Evolutionary conservation across 2,888 invertebrate genomes (phyloP), one percentile per base, ranked within the genome.

Genomic region (Phyto melanocephala): DNA sequence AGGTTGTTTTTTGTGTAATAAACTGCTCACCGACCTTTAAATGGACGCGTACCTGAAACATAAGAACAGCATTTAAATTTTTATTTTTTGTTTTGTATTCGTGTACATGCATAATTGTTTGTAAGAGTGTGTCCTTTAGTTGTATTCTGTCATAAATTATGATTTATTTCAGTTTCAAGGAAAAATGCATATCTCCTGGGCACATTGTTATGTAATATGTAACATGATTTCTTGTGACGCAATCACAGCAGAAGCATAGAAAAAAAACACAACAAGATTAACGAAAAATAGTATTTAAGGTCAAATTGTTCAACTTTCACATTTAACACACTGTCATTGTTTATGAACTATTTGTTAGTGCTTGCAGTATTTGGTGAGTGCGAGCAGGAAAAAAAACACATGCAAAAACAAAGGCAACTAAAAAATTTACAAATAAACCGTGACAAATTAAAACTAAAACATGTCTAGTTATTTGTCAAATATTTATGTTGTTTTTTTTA

Each of bases 281-380:
- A 45, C 52, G 47, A 65, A 2, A 56, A 65, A 15, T 1, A 50
- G 3, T n/a, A 50, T 67, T 42, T 15, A 60, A 60, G 68, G 58
- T 35, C 37, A 80, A 71, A 47, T 45, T 60, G n/a, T 42, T 68
- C 58, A 58, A 77, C 81, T 80, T 82, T 81, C 77, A 52, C 79
- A 70, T 65, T 60, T 62, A 28, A 67, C 63, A 75, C 47, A 28
- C 6, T 28, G 4, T 58, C 52, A 58, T 77, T 76, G 78, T 77
- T 80, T 70, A 54, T 56, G 71, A 86, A 87, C 86, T 88, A 24
- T 60, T 65, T 62, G 37, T 68, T 42, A 50, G 40, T 58, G 15
- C 28, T 56, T 65, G 3, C 37, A 17, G n/a, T 56, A 56, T n/a
- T 58, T 58, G 28, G 28, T 35, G 35, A 35, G 22, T 24, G n/a